A percentile compares a stretch with the other conserved stretches of the same genome.
Conservation (phyloP, 2,797 vertebrate genomes). For the Chromobotia macracanthus region DNA sequence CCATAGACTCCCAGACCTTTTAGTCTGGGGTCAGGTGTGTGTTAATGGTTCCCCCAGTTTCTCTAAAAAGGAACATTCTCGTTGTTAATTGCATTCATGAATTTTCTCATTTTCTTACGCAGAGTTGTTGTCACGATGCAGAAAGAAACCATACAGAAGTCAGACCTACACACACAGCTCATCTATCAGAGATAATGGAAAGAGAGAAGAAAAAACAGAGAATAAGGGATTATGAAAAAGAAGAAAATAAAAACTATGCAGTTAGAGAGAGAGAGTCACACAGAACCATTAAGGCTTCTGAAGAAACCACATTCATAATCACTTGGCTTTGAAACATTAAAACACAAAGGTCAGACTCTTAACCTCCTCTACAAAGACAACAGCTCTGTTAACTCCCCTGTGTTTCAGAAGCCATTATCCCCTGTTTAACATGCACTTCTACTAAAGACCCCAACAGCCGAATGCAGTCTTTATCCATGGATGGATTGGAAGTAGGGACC, state of each 20-base stretch:
- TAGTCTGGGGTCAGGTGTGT: slow-evolving; percentile 31
- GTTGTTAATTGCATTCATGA: slow-evolving; percentile 23
- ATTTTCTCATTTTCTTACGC: not conserved
- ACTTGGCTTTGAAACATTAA: not conserved
- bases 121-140: not conserved
- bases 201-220: not conserved
- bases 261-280: not conserved
- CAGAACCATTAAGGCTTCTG: not conserved
- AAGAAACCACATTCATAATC: not conserved
- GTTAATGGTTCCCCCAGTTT: not conserved
- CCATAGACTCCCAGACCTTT: not conserved
- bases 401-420: slow-evolving; percentile 3
- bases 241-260: not conserved
- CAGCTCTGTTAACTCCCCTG: slow-evolving; percentile 14
- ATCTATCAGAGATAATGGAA: not conserved
- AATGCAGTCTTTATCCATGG: not conserved
- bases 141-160: not conserved
- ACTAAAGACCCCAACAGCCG: not conserved
- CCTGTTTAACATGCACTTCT: slow-evolving; percentile 33
- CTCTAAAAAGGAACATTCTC: slow-evolving; percentile 19
- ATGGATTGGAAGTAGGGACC: not conserved
- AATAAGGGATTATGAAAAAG: not conserved
- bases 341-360: slow-evolving; percentile 20
- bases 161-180: too few species aligned
- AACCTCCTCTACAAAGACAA: not conserved